Percentiles rank a stretch among this genome's conserved stretches.
phyloP scores from a whole-genome alignment of 1,140 invertebrate species.

The Polyergus mexicanus region DNA sequence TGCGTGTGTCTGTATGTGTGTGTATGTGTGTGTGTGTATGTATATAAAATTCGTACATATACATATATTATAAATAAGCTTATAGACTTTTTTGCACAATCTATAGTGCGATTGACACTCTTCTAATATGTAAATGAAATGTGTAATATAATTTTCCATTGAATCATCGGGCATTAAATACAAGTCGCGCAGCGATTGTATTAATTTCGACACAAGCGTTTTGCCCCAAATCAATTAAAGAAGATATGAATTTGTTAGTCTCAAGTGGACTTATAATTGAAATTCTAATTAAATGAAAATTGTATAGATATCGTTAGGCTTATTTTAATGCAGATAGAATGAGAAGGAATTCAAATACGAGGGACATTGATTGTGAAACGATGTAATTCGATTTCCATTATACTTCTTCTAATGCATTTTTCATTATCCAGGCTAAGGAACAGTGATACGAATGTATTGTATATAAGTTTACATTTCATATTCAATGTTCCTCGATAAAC shows the following conservation, averaged over 20 bases:
- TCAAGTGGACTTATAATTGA: conserved; percentile 4
- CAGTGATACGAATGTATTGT: background rate
- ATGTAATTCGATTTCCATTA: conserved; percentile 17
- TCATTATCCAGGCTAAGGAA: background rate
- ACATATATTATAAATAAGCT: conserved; percentile 13
- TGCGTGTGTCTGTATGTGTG: too few relatives aligned
- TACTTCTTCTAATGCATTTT: background rate
- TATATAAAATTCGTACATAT: background rate
- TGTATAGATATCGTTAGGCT: conserved; percentile 19
- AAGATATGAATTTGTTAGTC: conserved; percentile 17
- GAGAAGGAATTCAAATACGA: conserved; percentile 15
- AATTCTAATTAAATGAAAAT: conserved; percentile 26
- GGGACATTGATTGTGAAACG: conserved; percentile 39
- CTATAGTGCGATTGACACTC: background rate
- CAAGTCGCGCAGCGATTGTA: conserved; percentile 8
- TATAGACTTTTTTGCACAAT: conserved; percentile 23
- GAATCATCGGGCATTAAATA: conserved; percentile 45
- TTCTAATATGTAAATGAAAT: conserved; percentile 31
- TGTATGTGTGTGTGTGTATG: too few relatives aligned
- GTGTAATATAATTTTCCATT: conserved; percentile 40
- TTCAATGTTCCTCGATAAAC: conserved; percentile 53
- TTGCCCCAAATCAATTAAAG: background rate
- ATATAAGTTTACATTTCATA: conserved; percentile 47
- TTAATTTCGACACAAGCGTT: conserved; percentile 25
- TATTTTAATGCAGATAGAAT: conserved; percentile 30